A percentile compares a stretch with the other conserved stretches of the same genome.
Conservation (phyloP, 1,140 invertebrate species). For the Amphibalanus amphitrite region DNA sequence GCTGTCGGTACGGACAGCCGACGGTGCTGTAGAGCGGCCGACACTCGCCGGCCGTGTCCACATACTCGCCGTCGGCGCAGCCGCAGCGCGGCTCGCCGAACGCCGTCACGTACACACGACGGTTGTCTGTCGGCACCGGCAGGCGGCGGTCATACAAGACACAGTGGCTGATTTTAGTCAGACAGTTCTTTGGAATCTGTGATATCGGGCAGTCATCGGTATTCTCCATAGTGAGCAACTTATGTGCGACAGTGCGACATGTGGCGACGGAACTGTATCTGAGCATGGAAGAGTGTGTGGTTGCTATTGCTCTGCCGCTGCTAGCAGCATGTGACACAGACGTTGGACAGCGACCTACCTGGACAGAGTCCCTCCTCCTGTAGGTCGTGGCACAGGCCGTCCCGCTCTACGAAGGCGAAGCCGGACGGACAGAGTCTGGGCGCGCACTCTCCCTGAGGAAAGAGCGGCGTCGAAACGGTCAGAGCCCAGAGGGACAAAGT, state of each 20-base stretch:
- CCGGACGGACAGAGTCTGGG: conserved; percentile 16
- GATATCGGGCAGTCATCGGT: too few species aligned
- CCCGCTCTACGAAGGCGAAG: conserved; percentile 14
- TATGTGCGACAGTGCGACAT: too few species aligned
- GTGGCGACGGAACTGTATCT: too few species aligned
- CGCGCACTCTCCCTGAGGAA: conserved; percentile 18
- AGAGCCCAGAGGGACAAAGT: background rate
- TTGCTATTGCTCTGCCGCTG: too few species aligned
- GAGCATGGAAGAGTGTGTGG: too few species aligned
- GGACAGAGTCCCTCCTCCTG: conserved; percentile 17
- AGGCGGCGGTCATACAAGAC: too few species aligned
- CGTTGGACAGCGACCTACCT: background rate
- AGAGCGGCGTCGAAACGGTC: background rate
- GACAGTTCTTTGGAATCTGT: too few species aligned
- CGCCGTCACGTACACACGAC: conserved; percentile 17
- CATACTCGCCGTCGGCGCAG: background rate
- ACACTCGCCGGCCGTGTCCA: conserved; percentile 9
- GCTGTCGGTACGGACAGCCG: conserved; percentile 16
- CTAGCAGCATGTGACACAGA: too few species aligned
- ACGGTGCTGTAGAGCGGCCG: conserved; percentile 12
- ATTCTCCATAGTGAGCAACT: too few species aligned
- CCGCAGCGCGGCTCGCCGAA: conserved; percentile 10
- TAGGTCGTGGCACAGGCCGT: conserved; percentile 18
- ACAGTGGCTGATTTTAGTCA: too few species aligned
- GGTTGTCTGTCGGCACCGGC: conserved; percentile 7